Conservation (phyloP, 2,113 vertebrate species). For the Eulemur rufifrons region DNA sequence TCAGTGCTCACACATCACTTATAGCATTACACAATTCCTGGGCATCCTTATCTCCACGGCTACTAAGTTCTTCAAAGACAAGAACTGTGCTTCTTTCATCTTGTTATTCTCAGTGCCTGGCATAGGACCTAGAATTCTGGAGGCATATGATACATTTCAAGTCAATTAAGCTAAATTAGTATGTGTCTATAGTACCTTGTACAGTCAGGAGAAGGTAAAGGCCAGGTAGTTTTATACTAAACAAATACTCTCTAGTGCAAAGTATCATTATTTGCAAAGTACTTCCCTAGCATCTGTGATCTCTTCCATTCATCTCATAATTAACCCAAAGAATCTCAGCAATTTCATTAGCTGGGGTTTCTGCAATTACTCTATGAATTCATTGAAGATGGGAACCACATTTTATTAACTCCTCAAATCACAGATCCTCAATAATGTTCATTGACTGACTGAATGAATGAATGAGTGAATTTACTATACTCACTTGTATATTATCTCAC, state of each 20-base stretch:
- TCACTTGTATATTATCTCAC: not conserved
- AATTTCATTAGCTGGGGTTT: not conserved
- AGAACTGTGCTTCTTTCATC: not conserved
- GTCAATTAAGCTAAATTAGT: not conserved
- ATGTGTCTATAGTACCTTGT: not conserved
- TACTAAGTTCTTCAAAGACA: not conserved
- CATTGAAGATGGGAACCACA: not conserved
- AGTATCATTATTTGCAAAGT: not conserved
- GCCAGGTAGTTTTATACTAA: not conserved
- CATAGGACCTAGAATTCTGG: not conserved
- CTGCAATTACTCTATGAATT: not conserved
- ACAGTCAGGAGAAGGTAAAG: not conserved
- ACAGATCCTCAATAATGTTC: not conserved
- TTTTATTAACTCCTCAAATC: not conserved
- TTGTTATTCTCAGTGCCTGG: not conserved
- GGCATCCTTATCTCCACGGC: not conserved
- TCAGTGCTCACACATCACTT: not conserved
- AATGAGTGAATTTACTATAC: not conserved
- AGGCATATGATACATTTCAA: not conserved
- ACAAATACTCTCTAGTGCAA: not conserved
- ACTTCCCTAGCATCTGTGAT: not conserved
- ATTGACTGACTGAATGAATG: not conserved
- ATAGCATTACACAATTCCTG: not conserved
- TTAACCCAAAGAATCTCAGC: not conserved
- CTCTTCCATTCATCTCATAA: not conserved